Conservation (phyloP, 2,797 vertebrate genomes). For the Synaphobranchus kaupii region DNA sequence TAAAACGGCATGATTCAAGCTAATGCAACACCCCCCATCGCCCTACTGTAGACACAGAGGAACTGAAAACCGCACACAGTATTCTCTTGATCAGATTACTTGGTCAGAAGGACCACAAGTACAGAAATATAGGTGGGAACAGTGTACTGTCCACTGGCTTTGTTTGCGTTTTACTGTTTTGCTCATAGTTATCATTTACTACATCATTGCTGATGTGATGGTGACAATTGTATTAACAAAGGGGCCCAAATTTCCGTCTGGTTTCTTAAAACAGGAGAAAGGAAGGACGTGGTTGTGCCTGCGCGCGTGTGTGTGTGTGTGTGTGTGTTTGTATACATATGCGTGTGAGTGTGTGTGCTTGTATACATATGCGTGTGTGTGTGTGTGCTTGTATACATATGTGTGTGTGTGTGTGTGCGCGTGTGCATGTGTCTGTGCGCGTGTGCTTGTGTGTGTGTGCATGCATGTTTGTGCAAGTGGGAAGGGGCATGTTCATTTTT, state of each 20-base stretch:
- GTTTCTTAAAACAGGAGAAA: slow-evolving; percentile 14
- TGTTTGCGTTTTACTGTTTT: not conserved
- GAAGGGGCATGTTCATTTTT: not conserved
- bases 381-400: not conserved
- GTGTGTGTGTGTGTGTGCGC: not conserved
- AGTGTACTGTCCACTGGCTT: not conserved
- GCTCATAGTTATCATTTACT: slow-evolving; percentile 17
- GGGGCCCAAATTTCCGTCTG: slow-evolving; percentile 20
- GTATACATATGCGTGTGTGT: slow-evolving; percentile 2
- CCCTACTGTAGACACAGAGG: not conserved
- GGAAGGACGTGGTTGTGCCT: not conserved
- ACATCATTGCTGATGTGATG: slow-evolving; percentile 20
- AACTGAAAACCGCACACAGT: not conserved
- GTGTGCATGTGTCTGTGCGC: too few species aligned
- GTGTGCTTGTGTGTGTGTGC: slow-evolving; percentile 7
- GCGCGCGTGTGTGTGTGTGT: not conserved
- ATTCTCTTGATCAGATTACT: not conserved
- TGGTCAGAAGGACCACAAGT: slow-evolving; percentile 19
- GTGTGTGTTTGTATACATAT: not conserved
- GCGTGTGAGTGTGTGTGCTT: not conserved
- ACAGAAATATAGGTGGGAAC: not conserved
- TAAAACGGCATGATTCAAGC: slow-evolving; percentile 7
- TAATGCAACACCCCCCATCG: not conserved
- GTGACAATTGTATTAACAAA: slow-evolving; percentile 21
- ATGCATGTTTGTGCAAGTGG: not conserved